Evolutionary conservation across 2,797 vertebrate species (phyloP).

Genomic region (Epinephelus coioides): DNA sequence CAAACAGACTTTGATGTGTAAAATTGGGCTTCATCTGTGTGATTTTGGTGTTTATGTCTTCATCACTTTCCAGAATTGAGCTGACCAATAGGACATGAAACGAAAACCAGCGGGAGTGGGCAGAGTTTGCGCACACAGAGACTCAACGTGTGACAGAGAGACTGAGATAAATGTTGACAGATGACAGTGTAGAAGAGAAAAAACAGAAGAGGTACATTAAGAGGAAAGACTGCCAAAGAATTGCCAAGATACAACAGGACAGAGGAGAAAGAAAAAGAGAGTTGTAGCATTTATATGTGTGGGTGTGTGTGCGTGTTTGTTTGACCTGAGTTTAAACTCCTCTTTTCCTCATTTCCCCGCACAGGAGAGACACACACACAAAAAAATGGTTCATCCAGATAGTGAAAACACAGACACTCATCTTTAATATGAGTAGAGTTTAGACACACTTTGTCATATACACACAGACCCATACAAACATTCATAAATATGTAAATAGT

Average conservation of each 20-base stretch:
- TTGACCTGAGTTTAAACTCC: conserved; percentile 24
- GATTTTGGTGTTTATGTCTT: neutral
- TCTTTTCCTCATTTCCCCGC: neutral
- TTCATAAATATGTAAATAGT: neutral
- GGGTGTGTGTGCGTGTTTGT: neutral
- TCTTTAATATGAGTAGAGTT: neutral
- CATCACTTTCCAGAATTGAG: neutral
- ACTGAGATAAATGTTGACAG: conserved; percentile 32
- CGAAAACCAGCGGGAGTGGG: conserved; percentile 3
- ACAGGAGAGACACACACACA: neutral
- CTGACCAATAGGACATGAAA: neutral
- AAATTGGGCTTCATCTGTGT: neutral
- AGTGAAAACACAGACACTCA: neutral
- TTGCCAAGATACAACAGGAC: neutral
- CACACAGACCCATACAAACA: neutral
- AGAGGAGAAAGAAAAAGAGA: neutral
- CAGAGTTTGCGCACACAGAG: neutral
- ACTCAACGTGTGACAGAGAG: neutral
- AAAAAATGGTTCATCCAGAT: neutral
- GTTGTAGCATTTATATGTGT: no score
- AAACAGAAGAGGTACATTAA: neutral
- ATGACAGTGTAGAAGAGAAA: conserved; percentile 15
- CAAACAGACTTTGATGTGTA: neutral
- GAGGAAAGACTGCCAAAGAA: neutral
- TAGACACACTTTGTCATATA: neutral